Evolutionary conservation across 2,113 vertebrate species (phyloP).

Genomic region (Asarcornis scutulata): DNA sequence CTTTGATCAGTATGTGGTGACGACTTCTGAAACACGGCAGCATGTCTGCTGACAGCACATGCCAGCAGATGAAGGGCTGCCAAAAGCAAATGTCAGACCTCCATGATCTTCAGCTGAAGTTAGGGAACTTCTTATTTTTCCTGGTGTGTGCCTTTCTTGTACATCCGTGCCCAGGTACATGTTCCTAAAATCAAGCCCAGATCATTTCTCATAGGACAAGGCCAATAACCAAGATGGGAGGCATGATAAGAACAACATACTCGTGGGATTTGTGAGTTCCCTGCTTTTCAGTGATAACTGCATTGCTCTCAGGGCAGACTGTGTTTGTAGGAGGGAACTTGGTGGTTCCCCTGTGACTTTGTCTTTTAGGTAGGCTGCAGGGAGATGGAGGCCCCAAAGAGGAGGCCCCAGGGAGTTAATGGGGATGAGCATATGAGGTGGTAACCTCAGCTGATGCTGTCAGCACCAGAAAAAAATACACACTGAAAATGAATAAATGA

Average conservation of each 20-base stretch:
- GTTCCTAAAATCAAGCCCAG: neutral
- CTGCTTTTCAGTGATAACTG: neutral
- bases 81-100: neutral
- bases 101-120: neutral
- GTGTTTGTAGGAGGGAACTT: neutral
- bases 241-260: neutral
- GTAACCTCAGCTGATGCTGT: neutral
- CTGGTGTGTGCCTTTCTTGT: neutral
- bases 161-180: neutral
- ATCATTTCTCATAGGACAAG: neutral
- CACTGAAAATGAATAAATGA: neutral
- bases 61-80: neutral
- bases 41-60: neutral
- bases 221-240: neutral
- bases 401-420: neutral
- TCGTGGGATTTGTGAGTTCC: neutral
- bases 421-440: neutral
- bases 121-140: neutral
- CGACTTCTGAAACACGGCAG: neutral
- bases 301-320: rapidly evolving
- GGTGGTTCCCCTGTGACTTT: neutral
- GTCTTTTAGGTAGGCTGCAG: neutral
- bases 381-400: neutral
- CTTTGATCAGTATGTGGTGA: neutral
- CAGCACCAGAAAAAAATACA: neutral